Evolutionary conservation across 1,140 invertebrate genomes (phyloP), one percentile per base, ranked within the genome.

Genomic region (Camponotus pennsylvanicus): DNA sequence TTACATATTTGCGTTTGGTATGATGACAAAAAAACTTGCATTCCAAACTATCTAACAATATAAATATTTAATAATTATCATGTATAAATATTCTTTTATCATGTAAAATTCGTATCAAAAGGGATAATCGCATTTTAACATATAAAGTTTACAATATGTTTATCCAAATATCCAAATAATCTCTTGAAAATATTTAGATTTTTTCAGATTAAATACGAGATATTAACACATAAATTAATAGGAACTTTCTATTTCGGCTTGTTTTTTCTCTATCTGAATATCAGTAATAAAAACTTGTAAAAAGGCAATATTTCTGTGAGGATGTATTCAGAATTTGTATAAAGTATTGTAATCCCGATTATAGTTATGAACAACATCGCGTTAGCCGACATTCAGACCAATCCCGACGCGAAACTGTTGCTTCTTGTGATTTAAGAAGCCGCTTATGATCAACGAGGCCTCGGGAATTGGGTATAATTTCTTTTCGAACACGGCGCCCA

Each of bases 401-500:
- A 96, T 95, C 3, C 97, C 97, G 59, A 97, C 93, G 71, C 95
- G 93, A 91, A 97, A 95, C 86, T 96, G 95, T 87, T 96, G 95
- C 89, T 96, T 96, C 11, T 91, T 94, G 89, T 98, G 97, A 94
- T 98, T 98, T n/a, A 97, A 93, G 89, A 96, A 95, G 34, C 96
- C 97, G 93, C 97, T 98, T 8, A 98, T 93, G 11, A 96, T 92
- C 66, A 98, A 94, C 1, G 97, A 96, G 86, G 98, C 97, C 9
- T 91, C 91, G 15, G 97, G 97, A 76, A 98, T 94, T 13, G 97
- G 96, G 63, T 96, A 93, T 21, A 97, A 89, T 94, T 97, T 96
- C 94, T 98, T 97, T 92, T 98, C 97, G 80, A 98, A 94, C 2
- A 97, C 96, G 4, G 96, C 97, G 27, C 96, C 96, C 27, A 98